Percentiles rank a stretch among this genome's conserved stretches.
Evolutionary conservation across 1,140 invertebrate species (phyloP).

Genomic region (Drosophila azteca): DNA sequence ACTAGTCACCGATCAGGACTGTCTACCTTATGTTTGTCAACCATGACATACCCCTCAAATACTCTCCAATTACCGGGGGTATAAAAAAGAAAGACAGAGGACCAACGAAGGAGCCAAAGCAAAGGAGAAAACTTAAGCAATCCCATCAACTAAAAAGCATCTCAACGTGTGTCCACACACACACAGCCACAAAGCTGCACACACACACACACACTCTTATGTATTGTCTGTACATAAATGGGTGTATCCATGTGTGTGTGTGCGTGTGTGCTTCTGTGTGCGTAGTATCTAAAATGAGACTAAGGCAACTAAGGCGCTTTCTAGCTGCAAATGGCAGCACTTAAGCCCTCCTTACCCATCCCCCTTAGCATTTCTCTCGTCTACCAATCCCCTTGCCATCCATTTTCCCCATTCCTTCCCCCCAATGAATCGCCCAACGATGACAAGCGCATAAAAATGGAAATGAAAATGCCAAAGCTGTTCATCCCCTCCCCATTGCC

Average conservation of each 20-base stretch:
- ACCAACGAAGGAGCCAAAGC: slow-evolving; percentile 25
- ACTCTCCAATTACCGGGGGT: too few relatives aligned
- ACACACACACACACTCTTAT: slow-evolving; percentile 14
- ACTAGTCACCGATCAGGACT: too few relatives aligned
- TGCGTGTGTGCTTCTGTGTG: slow-evolving; percentile 24
- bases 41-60: too few relatives aligned
- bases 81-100: slow-evolving; percentile 1
- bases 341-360: slow-evolving; percentile 48
- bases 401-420: neutral
- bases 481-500: slow-evolving; percentile 6
- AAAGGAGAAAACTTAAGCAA: slow-evolving; percentile 69
- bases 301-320: slow-evolving; percentile 65
- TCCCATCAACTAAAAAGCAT: slow-evolving; percentile 82
- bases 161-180: slow-evolving; percentile 66
- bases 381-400: slow-evolving; percentile 8
- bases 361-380: neutral
- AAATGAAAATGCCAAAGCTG: slow-evolving; percentile 77
- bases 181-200: slow-evolving; percentile 10
- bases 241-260: slow-evolving; percentile 11
- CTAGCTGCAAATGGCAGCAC: slow-evolving; percentile 79
- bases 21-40: too few relatives aligned
- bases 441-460: slow-evolving; percentile 81
- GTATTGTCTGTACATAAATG: slow-evolving; percentile 18
- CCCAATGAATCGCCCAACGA: slow-evolving; percentile 16
- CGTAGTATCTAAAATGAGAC: slow-evolving; percentile 67